These are phyloP conservation scores for Heterocephalus glaber DNA, from an alignment of 2,113 vertebrate species.

Conservation along the genomic window DNA sequence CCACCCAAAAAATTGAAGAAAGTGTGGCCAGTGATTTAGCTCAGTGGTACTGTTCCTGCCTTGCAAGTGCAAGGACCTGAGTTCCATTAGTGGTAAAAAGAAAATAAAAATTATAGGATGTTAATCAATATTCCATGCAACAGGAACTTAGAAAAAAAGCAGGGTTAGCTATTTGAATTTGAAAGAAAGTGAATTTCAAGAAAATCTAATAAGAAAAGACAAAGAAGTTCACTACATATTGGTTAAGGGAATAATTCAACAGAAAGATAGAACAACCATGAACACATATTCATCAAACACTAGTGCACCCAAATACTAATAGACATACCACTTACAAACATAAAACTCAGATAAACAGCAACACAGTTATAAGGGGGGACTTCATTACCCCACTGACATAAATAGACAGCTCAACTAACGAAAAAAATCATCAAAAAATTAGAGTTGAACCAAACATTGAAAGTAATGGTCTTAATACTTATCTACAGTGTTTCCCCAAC, in stretches of 20 bases:
- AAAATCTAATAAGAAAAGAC: background rate
- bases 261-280: background rate
- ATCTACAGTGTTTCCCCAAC: no score
- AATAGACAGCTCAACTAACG: background rate
- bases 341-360: background rate
- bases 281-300: background rate
- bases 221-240: background rate
- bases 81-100: no score
- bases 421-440: background rate
- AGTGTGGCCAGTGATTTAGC: no score
- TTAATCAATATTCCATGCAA: background rate
- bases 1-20: no score
- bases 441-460: no score
- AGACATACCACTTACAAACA: background rate
- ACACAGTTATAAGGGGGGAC: background rate
- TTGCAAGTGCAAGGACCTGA: no score
- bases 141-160: background rate
- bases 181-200: background rate
- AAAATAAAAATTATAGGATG: no score
- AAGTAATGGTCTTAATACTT: no score
- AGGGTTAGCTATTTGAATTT: background rate
- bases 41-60: no score
- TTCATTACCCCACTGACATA: no score
- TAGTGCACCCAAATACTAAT: background rate
- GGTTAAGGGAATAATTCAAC: background rate